Evolutionary conservation across 2,797 vertebrate species (phyloP), one percentile per base, ranked within the genome.

Genomic region (Cirrhinus mrigala): DNA sequence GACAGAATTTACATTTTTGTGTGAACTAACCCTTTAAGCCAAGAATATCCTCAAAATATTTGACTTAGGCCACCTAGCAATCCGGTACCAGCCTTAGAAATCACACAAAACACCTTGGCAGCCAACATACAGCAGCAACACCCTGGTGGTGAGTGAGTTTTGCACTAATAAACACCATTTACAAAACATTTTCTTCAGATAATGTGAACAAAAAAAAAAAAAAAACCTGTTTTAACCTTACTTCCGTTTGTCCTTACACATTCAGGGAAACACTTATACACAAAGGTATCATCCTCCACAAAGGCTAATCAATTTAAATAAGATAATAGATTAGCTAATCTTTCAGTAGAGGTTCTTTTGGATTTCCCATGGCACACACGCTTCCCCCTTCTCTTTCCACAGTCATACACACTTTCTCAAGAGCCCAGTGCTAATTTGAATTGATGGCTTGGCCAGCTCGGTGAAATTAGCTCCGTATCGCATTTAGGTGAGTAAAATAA

Each of bases 221-320:
- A 8, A 33, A 37, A 33, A 68, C 6, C 5, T 5, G 12, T 44
- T n/a, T 44, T 52, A 52, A 73, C 8, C 16, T 29, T 74, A 24
- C 40, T 64, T 64, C 11, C 69, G n/a, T 15, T 5, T 50, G 2
- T 11, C 3, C 48, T 60, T 77, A 77, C 75, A 48, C 6, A 29
- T 58, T 24, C 16, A 46, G 46, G 40, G 29, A 48, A 48, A 20
- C 27, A 9, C 54, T 60, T 73, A 9, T 58, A 46, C 52, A 27
- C 58, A 64, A 86, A 76, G 9, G 37, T 48, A 69, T 74, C 60
- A 70, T 68, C 50, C 71, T 58, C 50, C 74, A 58, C 44, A 86
- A 77, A 82, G 54, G n/a, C 71, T 82, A 46, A 82, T 86, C 79
- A 76, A 82, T 86, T 77, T 48, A 70, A 77, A 82, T 82, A 68